phyloP scores from a whole-genome alignment of 2,797 vertebrate genomes.

The Lindbergichthys nudifrons region DNA sequence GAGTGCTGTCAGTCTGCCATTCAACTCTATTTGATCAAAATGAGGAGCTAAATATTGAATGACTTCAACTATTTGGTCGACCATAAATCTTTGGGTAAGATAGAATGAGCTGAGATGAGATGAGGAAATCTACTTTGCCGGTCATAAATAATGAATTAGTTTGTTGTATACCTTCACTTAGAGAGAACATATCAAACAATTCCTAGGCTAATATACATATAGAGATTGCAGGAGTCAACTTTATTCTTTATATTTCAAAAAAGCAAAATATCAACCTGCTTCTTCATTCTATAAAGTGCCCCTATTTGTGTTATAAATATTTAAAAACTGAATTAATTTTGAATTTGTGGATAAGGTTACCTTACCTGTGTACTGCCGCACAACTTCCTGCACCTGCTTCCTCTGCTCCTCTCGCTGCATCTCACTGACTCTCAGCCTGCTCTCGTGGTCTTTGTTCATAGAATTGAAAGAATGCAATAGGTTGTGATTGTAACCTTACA shows the following conservation, averaged over 20 bases:
- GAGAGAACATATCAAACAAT: not conserved
- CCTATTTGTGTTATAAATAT: not conserved
- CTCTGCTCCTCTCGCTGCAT: conserved; percentile 46
- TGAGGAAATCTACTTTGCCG: conserved; percentile 27
- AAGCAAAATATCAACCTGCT: not conserved
- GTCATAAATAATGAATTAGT: conserved; percentile 35
- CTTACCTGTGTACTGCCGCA: conserved; percentile 34
- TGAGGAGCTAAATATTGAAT: conserved; percentile 36
- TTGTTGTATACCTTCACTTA: conserved; percentile 34
- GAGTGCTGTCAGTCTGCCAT: conserved; percentile 8
- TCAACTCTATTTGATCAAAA: conserved; percentile 29
- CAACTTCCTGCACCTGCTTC: conserved; percentile 36
- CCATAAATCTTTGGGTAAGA: conserved; percentile 34
- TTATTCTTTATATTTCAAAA: too few species aligned
- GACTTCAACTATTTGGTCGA: conserved; percentile 23
- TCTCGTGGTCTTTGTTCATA: conserved; percentile 33
- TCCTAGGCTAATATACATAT: not conserved
- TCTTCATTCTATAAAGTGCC: not conserved
- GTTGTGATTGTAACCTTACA: not conserved
- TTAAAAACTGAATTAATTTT: not conserved
- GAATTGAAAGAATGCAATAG: not conserved
- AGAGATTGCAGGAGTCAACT: not conserved
- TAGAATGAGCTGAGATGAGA: conserved; percentile 10
- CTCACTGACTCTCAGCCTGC: conserved; percentile 44
- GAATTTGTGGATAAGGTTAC: not conserved